Conservation (phyloP, 2,113 vertebrate genomes). For the Saguinus midas region DNA sequence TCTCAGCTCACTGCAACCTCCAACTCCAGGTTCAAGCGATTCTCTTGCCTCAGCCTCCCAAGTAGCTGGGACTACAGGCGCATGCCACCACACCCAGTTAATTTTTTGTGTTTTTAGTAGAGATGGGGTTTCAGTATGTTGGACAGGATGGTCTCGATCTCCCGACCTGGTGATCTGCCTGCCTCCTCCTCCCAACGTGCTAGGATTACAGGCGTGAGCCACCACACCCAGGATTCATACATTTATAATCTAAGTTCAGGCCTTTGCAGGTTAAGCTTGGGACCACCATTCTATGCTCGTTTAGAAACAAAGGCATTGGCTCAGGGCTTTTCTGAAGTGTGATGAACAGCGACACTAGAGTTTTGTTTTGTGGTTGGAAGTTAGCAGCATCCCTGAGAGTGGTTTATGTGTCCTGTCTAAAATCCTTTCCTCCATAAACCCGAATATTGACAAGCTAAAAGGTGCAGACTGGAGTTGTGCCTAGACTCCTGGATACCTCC, state of each 20-base stretch:
- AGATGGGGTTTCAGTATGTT: no score
- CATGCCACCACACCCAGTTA: no score
- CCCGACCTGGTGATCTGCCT: no score
- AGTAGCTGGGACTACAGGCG: no score
- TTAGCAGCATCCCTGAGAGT: not conserved
- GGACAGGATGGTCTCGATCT: no score
- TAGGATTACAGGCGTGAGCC: no score
- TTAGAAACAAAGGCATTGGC: not conserved
- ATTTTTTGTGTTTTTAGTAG: no score
- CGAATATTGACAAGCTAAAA: constrained; percentile 37
- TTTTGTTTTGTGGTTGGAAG: not conserved
- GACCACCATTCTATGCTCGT: not conserved
- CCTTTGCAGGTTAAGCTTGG: not conserved
- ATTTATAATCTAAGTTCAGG: not conserved
- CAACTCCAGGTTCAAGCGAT: no score
- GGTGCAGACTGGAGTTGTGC: not conserved
- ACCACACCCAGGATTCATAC: not conserved
- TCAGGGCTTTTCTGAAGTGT: not conserved
- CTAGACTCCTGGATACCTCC: not conserved
- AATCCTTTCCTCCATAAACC: constrained; percentile 26
- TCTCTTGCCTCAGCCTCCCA: no score
- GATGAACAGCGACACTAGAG: not conserved
- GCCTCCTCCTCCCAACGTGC: no score
- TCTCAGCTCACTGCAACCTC: no score
- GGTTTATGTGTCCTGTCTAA: constrained; percentile 44